Base-by-base conservation (phyloP, 1,140 invertebrate genomes). In the Lamellibrachia luymesi region DNA sequence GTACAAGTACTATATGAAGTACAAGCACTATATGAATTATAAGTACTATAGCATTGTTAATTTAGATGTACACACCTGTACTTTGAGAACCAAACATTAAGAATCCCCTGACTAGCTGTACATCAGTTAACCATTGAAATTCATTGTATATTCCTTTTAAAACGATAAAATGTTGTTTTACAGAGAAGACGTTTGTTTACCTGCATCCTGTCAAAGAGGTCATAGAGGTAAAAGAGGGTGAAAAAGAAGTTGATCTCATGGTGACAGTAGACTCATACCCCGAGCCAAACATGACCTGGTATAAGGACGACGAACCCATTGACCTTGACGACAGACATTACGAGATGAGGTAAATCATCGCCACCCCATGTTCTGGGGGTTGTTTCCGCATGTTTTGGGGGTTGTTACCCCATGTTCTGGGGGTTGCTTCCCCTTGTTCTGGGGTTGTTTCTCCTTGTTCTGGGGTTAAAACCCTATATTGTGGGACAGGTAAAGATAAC, bases 281-380 rank as follows among this genome's bases (percentile, higher is more conserved):
- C 25, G 13, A 92, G 27, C 92, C 92, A 38, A 92, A 56, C 92
- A 38, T 50, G 27, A 50, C 51, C 52, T 92, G 92, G 92, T 56
- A 51, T 52, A 92, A 51, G 52, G 92, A 92, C 51, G 27, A 92
- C n/a, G 50, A 52, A 38, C 92, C 92, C 22, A 51, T 92, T 51
- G 13, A 50, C n/a, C 2, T 38, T 8, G 52, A 13, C 51, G 52
- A 92, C 51, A 51, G 92, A 10, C 92, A 52, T 51, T 92, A 52
- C 51, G 92, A 92, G 27, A 64, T 92, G 5, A 51, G 51, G 92
- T 92, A 64, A 91, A 38, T 38, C 38, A 38, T 38, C 38, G 38
- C 38, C 38, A 38, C 38, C 38, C 38, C 1, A 38, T 38, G 38
- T 38, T 38, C 38, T 38, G 91, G 17, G 91, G 17, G 17, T 17